Conservation (phyloP, 2,888 invertebrate species). For the Nephrotoma guestfalica region DNA sequence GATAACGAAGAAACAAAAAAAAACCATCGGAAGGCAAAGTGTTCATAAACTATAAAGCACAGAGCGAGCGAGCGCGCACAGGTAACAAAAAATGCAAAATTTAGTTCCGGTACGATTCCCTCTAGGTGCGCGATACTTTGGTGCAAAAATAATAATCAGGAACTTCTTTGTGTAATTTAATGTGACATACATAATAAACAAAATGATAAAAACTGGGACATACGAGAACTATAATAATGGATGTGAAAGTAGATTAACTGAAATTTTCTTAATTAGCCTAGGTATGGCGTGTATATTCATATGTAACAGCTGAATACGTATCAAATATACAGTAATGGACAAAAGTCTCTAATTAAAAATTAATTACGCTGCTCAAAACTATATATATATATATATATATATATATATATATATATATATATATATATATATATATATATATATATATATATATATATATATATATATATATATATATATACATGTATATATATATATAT, state of each 20-base stretch:
- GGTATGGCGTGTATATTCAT: not conserved
- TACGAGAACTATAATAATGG: not conserved
- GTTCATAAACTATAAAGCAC: not conserved
- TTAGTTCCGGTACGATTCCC: not conserved
- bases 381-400: not conserved
- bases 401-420: not conserved
- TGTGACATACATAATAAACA: not conserved
- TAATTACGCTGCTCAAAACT: not conserved
- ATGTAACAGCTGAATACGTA: no score
- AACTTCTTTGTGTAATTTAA: not conserved
- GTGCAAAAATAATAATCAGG: not conserved
- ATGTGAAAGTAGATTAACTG: not conserved
- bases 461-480: not conserved
- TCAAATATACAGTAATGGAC: no score
- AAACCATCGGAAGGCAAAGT: not conserved
- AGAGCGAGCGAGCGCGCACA: not conserved
- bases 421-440: not conserved
- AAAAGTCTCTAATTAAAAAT: not conserved
- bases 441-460: not conserved
- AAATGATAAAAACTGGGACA: not conserved
- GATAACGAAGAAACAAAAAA: not conserved
- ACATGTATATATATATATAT: not conserved
- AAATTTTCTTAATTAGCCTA: not conserved
- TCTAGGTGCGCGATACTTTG: not conserved
- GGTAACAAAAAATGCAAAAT: not conserved